Percentiles rank a stretch among this genome's conserved stretches.
Evolutionary conservation across 23 tunicate genomes (phyloP).

Genomic region (Clavelina lepadiformis): DNA sequence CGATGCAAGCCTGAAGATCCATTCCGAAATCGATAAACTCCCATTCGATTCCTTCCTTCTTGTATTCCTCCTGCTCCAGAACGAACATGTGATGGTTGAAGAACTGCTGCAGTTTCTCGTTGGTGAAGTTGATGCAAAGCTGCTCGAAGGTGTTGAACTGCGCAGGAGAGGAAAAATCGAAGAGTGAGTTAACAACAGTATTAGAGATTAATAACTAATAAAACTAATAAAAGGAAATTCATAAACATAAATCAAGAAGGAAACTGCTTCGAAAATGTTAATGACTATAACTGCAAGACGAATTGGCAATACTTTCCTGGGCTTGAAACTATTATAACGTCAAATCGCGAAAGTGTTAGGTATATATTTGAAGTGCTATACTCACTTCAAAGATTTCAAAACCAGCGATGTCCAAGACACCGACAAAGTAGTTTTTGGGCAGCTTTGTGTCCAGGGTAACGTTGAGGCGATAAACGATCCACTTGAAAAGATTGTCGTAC

Average conservation of each 20-base stretch:
- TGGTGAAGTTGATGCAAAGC: slow-evolving; percentile 99
- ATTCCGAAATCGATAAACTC: slow-evolving; percentile 94
- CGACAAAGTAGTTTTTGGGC: slow-evolving; percentile 91
- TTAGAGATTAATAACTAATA: not conserved
- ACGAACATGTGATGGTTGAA: slow-evolving; percentile 99
- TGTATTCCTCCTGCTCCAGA: slow-evolving; percentile 99
- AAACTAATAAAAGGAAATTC: not conserved
- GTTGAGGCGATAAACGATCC: slow-evolving; percentile 78
- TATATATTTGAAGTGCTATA: no score
- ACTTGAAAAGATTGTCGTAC: slow-evolving; percentile 83
- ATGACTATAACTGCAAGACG: no score
- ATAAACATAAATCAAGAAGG: no score
- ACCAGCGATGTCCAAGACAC: slow-evolving; percentile 97
- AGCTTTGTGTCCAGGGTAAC: slow-evolving; percentile 85
- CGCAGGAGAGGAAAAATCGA: no score
- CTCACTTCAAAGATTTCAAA: slow-evolving; percentile 95
- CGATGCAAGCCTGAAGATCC: slow-evolving; percentile 94
- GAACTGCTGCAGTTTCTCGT: slow-evolving; percentile 99
- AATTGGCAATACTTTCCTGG: no score
- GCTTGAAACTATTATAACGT: no score
- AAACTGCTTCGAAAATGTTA: no score
- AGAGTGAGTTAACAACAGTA: not conserved
- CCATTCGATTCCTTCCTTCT: slow-evolving; percentile 99
- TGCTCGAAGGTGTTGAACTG: slow-evolving; percentile 99
- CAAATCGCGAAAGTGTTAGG: no score